Evolutionary conservation across 2,797 vertebrate species (phyloP), one percentile per base, ranked within the genome.

Genomic region (Sebastes nivosus): DNA sequence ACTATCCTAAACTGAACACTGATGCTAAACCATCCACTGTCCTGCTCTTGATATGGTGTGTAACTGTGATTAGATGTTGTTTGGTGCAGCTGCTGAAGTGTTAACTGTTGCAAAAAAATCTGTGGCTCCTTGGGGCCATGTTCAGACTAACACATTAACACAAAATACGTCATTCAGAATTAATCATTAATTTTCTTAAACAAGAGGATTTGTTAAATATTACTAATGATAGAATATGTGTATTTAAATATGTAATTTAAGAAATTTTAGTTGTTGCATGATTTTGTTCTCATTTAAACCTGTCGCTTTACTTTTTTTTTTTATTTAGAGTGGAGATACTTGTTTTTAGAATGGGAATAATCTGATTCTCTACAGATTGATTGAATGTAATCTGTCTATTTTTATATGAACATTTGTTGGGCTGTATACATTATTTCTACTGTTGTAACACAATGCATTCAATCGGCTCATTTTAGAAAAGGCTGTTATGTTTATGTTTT

Each of bases 391-490:
- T 70, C 55, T 80, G 67, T 85, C 42, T 87, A 82, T 87, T 90
- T 94, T 89, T 90, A 61, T 89, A 87, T 86, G 36, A 75, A 80
- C 30, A 75, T 88, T 58, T 88, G 67, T 80, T 88, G 60, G 58
- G 67, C 70, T 88, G 58, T 59, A 73, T 58, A 60, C 2, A 29
- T 90, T 65, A 77, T 87, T 81, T 89, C 34, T 72, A 63, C 69
- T 67, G 52, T 77, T 85, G 16, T 71, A 75, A 77, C 34, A 63
- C 70, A 75, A 32, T 36, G 54, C 64, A 72, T 79, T 80, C 14
- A 60, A 60, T 59, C 46, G 22, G 52, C 14, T 36, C 25, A 72
- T 72, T 79, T 67, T 65, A 54, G 60, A 50, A 60, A 70, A 52
- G 7, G 34, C 24, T 80, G 16, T 65, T 42, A 2, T 60, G 10